Evolutionary conservation across 2,113 vertebrate genomes (phyloP), one percentile per base, ranked within the genome.

Genomic region (Poicephalus gulielmi): DNA sequence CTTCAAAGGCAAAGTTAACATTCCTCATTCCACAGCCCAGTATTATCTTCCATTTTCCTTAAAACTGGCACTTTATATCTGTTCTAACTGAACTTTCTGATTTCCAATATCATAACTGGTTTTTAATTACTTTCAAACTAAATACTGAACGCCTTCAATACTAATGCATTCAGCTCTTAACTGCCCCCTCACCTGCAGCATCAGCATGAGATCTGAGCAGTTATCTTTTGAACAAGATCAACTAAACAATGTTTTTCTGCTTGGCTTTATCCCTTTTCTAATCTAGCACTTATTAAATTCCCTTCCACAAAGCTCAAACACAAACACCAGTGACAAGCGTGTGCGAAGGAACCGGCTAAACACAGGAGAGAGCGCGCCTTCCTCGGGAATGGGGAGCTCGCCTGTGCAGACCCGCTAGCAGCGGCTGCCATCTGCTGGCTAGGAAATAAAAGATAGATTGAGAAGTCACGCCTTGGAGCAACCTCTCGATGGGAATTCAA

Each of bases 351-450:
- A 39, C 19, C 30, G 23, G 50, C 39, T 44, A 49, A 67, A 67
- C 44, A 57, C 52, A 66, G 12, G 35, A 20, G 64, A 44, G 49
- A 24, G 59, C 69, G 28, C 11, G 10, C 11, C 25, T 49, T 35
- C 50, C 39, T 27, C 17, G 10, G 33, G 33, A n/a, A 68, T 5
- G 37, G 27, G 25, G 27, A n/a, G 49, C 43, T 17, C 5, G 0
- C 12, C 22, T 18, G 31, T 4, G 3, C 5, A 0, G 28, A 71
- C 27, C 7, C 0, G 2, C 75, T 91, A 27, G 55, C 70, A 49
- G n/a, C 2, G 57, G 74, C 94, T 93, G 95, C 95, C 96, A 94
- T 66, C 95, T 97, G 73, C 95, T 0, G 96, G 94, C 35, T 35
- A 31, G 11, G 27, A 46, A 55, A 75, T n/a, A 39, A n/a, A 41